Evolutionary conservation across 2,797 vertebrate genomes (phyloP).

Genomic region (Myotis vivesi): DNA sequence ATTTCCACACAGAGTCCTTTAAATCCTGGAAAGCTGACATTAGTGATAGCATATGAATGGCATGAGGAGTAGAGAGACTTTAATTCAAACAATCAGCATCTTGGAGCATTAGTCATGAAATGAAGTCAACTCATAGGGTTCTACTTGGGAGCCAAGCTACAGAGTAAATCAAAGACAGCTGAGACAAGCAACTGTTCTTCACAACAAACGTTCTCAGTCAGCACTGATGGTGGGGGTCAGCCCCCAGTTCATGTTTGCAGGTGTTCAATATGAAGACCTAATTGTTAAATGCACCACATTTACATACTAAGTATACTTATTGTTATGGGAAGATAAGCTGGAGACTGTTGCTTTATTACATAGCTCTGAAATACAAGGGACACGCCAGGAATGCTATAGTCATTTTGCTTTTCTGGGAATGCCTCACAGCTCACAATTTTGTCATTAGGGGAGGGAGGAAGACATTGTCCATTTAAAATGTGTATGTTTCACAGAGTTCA

Average conservation of each 20-base stretch:
- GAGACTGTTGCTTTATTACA: not conserved
- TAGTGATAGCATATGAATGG: constrained; percentile 53
- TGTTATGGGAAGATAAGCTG: not conserved
- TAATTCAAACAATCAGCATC: constrained; percentile 68
- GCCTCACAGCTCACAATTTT: not conserved
- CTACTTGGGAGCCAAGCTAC: constrained; percentile 66
- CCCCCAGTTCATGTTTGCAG: constrained; percentile 6
- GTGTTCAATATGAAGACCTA: not conserved
- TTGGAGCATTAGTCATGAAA: constrained; percentile 67
- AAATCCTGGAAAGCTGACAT: constrained; percentile 25
- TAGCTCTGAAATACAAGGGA: not conserved
- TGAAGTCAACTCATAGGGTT: constrained; percentile 72
- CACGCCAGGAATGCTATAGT: not conserved
- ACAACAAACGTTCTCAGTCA: constrained; percentile 70
- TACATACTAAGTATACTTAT: not conserved
- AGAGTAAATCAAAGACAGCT: constrained; percentile 80
- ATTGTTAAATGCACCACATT: not conserved
- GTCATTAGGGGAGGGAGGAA: not conserved
- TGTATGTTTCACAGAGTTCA: constrained; percentile 8
- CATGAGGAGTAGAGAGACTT: constrained; percentile 51
- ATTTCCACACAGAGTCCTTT: not conserved
- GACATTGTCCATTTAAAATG: constrained; percentile 20
- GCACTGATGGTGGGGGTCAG: constrained; percentile 55
- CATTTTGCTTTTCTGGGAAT: constrained; percentile 2
- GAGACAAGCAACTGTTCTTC: constrained; percentile 73